phyloP scores from a whole-genome alignment of 2,797 vertebrate genomes.

The Cossypha dichroa region DNA sequence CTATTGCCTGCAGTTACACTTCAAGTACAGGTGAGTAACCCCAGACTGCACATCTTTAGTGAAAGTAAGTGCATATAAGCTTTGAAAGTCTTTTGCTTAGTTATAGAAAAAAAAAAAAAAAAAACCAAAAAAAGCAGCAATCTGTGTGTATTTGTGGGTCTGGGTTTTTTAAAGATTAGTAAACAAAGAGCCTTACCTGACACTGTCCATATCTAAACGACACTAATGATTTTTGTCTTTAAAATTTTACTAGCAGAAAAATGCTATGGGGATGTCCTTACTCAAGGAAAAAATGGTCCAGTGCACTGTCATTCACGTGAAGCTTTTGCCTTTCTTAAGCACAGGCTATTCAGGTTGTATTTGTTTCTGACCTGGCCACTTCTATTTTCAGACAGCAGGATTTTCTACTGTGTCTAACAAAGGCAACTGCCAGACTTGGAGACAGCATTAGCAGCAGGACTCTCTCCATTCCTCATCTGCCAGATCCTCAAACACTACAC shows the following conservation, averaged over 20 bases:
- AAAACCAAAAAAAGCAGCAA: too few relatives aligned
- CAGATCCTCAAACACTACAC: conserved; percentile 47
- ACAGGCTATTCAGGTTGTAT: conserved; percentile 41
- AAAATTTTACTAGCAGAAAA: background rate
- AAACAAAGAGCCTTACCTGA: background rate
- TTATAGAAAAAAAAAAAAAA: background rate
- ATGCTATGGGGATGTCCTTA: background rate
- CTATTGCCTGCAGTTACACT: background rate
- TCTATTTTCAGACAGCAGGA: conserved; percentile 30
- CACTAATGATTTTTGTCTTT: background rate
- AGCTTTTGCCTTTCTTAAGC: conserved; percentile 60
- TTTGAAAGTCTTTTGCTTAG: background rate
- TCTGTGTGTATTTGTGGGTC: background rate
- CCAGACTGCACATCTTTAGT: background rate
- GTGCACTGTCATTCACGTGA: conserved; percentile 25
- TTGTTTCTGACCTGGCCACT: conserved; percentile 40
- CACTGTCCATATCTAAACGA: background rate
- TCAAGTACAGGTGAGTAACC: background rate
- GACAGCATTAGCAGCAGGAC: conserved; percentile 34
- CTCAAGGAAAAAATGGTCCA: conserved; percentile 27
- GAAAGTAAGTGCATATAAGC: background rate
- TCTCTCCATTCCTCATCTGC: conserved; percentile 48
- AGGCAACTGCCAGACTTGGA: conserved; percentile 58
- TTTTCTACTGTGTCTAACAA: conserved; percentile 49
- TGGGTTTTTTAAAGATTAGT: background rate